These are phyloP conservation scores for Acleris emargana DNA, from an alignment of 2,888 invertebrate species.

Conservation along the genomic window DNA sequence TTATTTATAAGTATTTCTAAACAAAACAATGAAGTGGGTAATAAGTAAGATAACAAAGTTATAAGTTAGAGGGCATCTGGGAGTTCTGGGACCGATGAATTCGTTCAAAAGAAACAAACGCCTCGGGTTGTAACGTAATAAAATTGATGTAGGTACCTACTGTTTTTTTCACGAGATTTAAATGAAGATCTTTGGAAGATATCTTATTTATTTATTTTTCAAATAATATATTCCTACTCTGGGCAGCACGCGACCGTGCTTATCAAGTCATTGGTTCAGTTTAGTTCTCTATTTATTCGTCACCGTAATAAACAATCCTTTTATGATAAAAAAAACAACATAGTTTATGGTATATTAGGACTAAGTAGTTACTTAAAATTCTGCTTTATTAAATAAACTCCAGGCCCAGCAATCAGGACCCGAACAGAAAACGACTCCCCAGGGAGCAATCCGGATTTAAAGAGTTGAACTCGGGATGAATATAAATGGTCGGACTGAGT, in stretches of 20 bases:
- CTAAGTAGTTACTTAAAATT: too few species aligned
- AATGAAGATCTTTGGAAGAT: too few species aligned
- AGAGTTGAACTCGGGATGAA: conserved; percentile 1
- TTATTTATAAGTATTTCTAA: not conserved
- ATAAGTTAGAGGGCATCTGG: conserved; percentile 16
- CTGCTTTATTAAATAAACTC: too few species aligned
- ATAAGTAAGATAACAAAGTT: conserved; percentile 3
- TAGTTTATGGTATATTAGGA: not conserved
- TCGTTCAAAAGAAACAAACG: conserved; percentile 3
- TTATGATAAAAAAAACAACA: too few species aligned
- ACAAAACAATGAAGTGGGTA: not conserved
- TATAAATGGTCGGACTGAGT: conserved; percentile 6
- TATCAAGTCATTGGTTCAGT: too few species aligned
- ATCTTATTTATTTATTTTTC: too few species aligned
- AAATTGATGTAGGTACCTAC: not conserved
- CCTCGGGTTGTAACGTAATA: not conserved
- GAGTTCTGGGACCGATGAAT: conserved; percentile 23
- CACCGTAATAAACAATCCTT: too few species aligned
- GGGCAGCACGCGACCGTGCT: too few species aligned
- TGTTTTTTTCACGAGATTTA: not conserved
- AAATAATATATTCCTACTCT: too few species aligned
- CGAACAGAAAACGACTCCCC: not conserved
- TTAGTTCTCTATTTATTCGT: too few species aligned
- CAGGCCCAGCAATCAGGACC: not conserved
- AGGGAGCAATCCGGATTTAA: conserved; percentile 2